Base-by-base conservation (phyloP, 2,888 invertebrate species). In the Blastobasis lacticolella region DNA sequence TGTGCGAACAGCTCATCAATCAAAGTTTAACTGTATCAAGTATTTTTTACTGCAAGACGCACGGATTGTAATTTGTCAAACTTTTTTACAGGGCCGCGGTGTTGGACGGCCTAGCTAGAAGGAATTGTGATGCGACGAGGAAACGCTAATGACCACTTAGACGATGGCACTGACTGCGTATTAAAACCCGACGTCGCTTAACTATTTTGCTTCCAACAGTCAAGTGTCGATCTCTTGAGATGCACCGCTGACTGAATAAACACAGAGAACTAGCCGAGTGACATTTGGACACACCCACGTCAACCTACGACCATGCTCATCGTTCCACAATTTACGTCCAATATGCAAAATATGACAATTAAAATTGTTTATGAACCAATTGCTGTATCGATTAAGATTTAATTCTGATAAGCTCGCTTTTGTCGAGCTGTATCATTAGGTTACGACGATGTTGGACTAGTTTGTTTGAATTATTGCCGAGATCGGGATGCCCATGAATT, bases 11-110 rank as follows among this genome's bases (percentile, higher is more conserved):
- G 61, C 56, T 63, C 82, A 87, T 87, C 82, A 86, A 87, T 87
- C 87, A 86, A 76, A 81, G 71, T 84, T 86, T 82, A 87, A 85
- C 78, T 84, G 81, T 86, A 84, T 78, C 83, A 78, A 69, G 78
- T 75, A 83, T 83, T 80, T 80, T 67, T 75, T 73, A 73, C 64
- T 66, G 74, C 73, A 70, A 69, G 63, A 73, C 23, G 63, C 69
- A 74, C 69, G 65, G 69, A 69, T 69, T 63, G 73, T 73, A 80
- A 84, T 84, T 84, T 81, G 82, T 82, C 81, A 81, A 73, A 74
- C 67, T 82, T 83, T 78, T 23, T 85, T 75, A 74, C 77, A 69
- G 64, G n/a, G 38, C 66, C 69, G 60, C 60, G 60, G 63, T 41
- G 7, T 41, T 9, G 9, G 7, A 8, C 41, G 9, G 7, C 41